Percentiles rank a stretch among this genome's conserved stretches.
These are phyloP conservation scores for Thoracochromis brauschi DNA, from an alignment of 2,113 vertebrate genomes.

Conservation along the genomic window DNA sequence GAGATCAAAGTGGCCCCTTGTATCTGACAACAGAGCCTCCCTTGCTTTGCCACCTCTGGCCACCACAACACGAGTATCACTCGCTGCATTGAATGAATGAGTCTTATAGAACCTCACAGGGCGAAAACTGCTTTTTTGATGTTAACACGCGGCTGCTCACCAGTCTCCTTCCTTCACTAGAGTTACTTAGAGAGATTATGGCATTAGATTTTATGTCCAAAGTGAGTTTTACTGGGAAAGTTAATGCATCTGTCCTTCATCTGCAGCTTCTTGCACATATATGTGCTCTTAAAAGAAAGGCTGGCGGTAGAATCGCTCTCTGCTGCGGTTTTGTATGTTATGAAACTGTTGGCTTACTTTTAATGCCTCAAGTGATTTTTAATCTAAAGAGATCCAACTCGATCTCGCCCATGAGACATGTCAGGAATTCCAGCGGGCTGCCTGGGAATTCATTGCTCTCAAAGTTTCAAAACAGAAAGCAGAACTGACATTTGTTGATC, in stretches of 20 bases:
- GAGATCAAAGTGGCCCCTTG: slow-evolving; percentile 53
- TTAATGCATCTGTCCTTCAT: slow-evolving; percentile 28
- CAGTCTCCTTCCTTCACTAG: neutral
- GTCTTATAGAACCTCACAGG: neutral
- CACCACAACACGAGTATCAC: neutral
- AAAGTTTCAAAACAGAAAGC: neutral
- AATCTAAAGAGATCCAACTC: neutral
- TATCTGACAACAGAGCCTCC: slow-evolving; percentile 21
- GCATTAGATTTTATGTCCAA: slow-evolving; percentile 8
- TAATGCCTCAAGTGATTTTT: neutral
- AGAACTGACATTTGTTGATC: neutral
- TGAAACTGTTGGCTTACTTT: slow-evolving; percentile 1
- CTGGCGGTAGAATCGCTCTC: neutral
- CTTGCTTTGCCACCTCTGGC: slow-evolving; percentile 2
- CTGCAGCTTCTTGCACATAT: neutral
- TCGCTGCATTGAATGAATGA: neutral
- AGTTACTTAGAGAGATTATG: neutral
- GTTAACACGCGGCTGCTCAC: neutral
- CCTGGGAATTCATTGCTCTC: neutral
- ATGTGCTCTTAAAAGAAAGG: neutral
- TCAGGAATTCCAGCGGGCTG: neutral
- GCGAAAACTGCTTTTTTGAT: neutral
- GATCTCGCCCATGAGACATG: neutral
- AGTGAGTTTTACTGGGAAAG: neutral
- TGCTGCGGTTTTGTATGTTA: neutral